Conservation (phyloP, 2,888 invertebrate genomes). For the Ennomos erosarius region DNA sequence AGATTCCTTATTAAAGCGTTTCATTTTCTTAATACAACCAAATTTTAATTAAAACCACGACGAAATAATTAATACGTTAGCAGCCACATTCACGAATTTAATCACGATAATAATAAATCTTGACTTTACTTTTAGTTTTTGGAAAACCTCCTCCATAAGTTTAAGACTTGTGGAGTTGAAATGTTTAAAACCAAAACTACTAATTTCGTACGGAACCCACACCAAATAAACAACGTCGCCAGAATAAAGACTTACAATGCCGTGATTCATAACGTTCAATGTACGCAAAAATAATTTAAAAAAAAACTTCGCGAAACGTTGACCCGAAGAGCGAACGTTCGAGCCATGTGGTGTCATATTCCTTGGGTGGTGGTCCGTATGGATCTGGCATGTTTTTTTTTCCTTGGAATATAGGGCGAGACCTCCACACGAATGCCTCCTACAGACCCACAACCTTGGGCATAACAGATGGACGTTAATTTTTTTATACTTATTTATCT, state of each 20-base stretch:
- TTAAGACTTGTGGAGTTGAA: background rate
- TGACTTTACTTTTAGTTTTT: too few relatives aligned
- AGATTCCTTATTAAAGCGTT: too few relatives aligned
- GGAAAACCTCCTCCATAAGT: too few relatives aligned
- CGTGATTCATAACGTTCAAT: constrained; percentile 39
- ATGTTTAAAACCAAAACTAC: background rate
- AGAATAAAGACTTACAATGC: constrained; percentile 19
- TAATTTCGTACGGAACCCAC: constrained; percentile 17
- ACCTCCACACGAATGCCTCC: constrained; percentile 14
- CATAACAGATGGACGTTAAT: too few relatives aligned
- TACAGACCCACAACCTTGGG: background rate
- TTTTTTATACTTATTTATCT: too few relatives aligned
- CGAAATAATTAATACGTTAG: background rate
- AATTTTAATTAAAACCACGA: constrained; percentile 12
- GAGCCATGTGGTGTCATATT: constrained; percentile 31
- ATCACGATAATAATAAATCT: background rate
- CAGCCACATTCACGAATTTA: constrained; percentile 4
- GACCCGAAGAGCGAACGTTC: constrained; percentile 29
- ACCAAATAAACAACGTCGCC: background rate
- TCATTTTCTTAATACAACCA: background rate
- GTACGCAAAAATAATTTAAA: constrained; percentile 36
- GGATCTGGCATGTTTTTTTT: constrained; percentile 7
- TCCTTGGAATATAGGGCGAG: constrained; percentile 13
- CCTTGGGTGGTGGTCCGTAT: constrained; percentile 15
- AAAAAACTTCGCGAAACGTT: constrained; percentile 32